Evolutionary conservation across 2,113 vertebrate species (phyloP).

Genomic region (Apaloderma vittatum): DNA sequence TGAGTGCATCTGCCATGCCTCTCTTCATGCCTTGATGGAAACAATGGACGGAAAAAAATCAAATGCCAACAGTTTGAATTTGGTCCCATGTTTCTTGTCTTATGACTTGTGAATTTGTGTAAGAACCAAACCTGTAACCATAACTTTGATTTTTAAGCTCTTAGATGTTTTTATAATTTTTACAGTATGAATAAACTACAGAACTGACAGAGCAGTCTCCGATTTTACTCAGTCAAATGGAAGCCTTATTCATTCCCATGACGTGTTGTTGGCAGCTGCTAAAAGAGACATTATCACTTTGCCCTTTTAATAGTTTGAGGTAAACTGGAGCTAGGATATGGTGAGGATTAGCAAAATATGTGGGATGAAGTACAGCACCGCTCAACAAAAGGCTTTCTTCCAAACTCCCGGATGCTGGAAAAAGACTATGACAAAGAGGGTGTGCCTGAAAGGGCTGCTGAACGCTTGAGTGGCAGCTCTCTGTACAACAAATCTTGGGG

Average conservation of each 20-base stretch:
- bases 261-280: slow-evolving; percentile 14
- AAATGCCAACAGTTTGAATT: background rate
- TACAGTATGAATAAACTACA: background rate
- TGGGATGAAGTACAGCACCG: background rate
- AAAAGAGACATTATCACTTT: slow-evolving; percentile 38
- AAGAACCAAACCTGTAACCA: background rate
- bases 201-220: background rate
- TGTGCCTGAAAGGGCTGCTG: slow-evolving; percentile 45
- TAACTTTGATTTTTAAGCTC: background rate
- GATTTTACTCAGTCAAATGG: background rate
- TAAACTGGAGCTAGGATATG: background rate
- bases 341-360: slow-evolving; percentile 38
- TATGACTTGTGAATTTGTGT: background rate
- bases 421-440: slow-evolving; percentile 50
- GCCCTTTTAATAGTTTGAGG: slow-evolving; percentile 19
- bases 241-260: slow-evolving; percentile 6
- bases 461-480: slow-evolving; percentile 81
- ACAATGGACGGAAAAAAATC: background rate
- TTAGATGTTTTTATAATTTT: background rate
- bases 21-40: background rate
- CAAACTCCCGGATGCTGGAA: background rate
- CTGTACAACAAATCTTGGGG: slow-evolving; percentile 81
- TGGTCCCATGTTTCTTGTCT: background rate
- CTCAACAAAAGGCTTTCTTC: slow-evolving; percentile 13
- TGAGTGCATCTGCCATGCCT: background rate